A percentile compares a stretch with the other conserved stretches of the same genome.
Conservation (phyloP, 2,797 vertebrate species). For the Ctenosaura bakeri region DNA sequence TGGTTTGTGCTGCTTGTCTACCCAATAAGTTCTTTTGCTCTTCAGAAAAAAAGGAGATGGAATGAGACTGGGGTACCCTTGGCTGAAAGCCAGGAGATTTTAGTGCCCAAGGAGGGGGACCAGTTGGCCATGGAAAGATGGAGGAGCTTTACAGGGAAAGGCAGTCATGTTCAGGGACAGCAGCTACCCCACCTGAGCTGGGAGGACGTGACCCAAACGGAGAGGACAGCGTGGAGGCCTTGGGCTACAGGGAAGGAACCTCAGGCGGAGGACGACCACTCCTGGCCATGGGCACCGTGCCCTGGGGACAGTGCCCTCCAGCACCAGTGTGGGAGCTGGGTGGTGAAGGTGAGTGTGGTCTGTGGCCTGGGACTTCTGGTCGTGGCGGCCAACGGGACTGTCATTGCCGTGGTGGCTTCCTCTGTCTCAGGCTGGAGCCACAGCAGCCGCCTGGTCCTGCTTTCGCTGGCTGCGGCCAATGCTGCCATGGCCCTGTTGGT, state of each 20-base stretch:
- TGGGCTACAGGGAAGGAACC: not conserved
- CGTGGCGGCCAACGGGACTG: slow-evolving; percentile 85
- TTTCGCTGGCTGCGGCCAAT: slow-evolving; percentile 86
- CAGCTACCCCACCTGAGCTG: no score
- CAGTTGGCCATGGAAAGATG: rapidly evolving
- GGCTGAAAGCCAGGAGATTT: rapidly evolving
- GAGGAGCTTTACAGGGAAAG: not conserved
- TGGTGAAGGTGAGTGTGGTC: slow-evolving; percentile 84
- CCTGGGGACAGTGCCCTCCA: not conserved
- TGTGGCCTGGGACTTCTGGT: slow-evolving; percentile 83
- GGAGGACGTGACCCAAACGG: not conserved
- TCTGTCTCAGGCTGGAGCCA: slow-evolving; percentile 88
- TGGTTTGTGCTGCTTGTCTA: not conserved
- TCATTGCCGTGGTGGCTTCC: slow-evolving; percentile 85
- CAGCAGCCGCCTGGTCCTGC: slow-evolving; percentile 85
- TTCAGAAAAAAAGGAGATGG: rapidly evolving
- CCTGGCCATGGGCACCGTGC: not conserved
- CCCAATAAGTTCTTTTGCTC: no score
- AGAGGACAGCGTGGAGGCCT: no score
- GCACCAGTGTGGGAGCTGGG: not conserved
- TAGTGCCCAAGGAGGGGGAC: not conserved
- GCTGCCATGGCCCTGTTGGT: slow-evolving; percentile 85
- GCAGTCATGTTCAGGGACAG: not conserved
- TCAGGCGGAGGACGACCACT: no score
- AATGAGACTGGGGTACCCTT: rapidly evolving